Evolutionary conservation across 64 coral and sea anemone species (phyloP), one percentile per base, ranked within the genome.

Genomic region (Actinia tenebrosa): DNA sequence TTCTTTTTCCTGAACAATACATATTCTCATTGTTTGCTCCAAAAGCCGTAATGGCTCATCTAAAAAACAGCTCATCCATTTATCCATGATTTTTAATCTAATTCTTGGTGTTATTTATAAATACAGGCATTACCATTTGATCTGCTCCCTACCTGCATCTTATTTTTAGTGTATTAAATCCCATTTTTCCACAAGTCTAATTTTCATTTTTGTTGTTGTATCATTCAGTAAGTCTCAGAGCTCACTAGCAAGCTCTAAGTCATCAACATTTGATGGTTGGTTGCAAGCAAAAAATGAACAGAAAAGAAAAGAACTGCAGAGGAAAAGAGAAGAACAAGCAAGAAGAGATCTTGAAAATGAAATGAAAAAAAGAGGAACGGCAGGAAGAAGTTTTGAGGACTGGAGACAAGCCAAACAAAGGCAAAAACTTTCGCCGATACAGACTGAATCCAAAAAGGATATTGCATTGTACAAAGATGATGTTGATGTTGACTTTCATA

Each of bases 261-360:
- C 91, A 22, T 86, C 89, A 71, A 97, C 83, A 19, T 97, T 97
- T 82, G 94, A 93, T 53, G 94, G 92, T 20, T 97, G 94, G 94
- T 66, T 93, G 18, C 89, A 91, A 71, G 91, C 86, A 7, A 97
- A 97, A 45, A 93, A 88, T 86, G 56, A 84, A 30, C 86, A 97
- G 84, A 93, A 90, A 68, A 83, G 84, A 22, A 87, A 81, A 88
- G 79, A 96, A 86, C 71, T 69, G 63, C 84, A 93, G 44, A 90
- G 88, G 25, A 61, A 89, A 64, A 86, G 75, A 47, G 82, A 93
- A 71, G 88, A 93, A 2, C 78, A 81, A 71, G 11, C 45, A 43
- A 90, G 71, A 52, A 85, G 46, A 69, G 79, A 91, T 45, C 69
- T 91, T 22, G 91, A 97, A 85, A 84, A 47, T 44, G 77, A 93